Evolutionary conservation across 2,888 invertebrate genomes (phyloP).

Genomic region (Cheilosia pagana): DNA sequence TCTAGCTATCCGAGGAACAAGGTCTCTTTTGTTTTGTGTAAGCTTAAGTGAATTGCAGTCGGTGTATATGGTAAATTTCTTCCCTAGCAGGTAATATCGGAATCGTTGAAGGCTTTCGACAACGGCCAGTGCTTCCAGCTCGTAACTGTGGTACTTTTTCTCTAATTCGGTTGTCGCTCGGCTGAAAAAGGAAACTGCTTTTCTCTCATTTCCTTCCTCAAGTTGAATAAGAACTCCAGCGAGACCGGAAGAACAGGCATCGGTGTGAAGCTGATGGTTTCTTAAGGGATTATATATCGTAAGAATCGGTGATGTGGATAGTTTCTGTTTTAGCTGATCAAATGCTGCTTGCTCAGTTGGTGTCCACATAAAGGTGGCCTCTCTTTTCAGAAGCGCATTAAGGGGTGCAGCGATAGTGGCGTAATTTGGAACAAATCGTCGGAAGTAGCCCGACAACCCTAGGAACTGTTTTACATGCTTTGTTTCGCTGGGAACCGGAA

Average conservation of each 20-base stretch:
- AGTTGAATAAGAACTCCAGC: constrained; percentile 11
- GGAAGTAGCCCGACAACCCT: constrained; percentile 10
- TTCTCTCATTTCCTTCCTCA: not conserved
- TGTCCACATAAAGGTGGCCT: not conserved
- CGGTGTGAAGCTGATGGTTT: constrained; percentile 10
- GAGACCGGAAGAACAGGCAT: constrained; percentile 1
- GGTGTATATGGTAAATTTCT: not conserved
- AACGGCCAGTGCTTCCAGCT: constrained; percentile 31
- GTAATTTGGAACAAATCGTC: constrained; percentile 4
- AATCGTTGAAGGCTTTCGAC: constrained; percentile 17
- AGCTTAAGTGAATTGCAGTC: not conserved
- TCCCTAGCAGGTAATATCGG: not conserved
- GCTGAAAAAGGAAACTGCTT: constrained; percentile 16
- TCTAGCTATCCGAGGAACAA: constrained; percentile 2
- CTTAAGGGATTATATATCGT: not conserved
- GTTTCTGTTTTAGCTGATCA: not conserved
- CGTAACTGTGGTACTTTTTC: constrained; percentile 19
- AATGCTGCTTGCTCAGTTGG: not conserved
- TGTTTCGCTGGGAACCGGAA: constrained; percentile 6
- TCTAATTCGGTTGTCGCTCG: not conserved
- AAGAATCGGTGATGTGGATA: not conserved
- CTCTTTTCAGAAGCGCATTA: not conserved
- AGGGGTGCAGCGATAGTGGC: not conserved
- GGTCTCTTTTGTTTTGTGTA: not conserved
- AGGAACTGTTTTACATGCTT: constrained; percentile 14